Percentiles rank a stretch among this genome's conserved stretches.
These are phyloP conservation scores for Moxostoma hubbsi DNA, from an alignment of 2,797 vertebrate genomes.

Conservation along the genomic window DNA sequence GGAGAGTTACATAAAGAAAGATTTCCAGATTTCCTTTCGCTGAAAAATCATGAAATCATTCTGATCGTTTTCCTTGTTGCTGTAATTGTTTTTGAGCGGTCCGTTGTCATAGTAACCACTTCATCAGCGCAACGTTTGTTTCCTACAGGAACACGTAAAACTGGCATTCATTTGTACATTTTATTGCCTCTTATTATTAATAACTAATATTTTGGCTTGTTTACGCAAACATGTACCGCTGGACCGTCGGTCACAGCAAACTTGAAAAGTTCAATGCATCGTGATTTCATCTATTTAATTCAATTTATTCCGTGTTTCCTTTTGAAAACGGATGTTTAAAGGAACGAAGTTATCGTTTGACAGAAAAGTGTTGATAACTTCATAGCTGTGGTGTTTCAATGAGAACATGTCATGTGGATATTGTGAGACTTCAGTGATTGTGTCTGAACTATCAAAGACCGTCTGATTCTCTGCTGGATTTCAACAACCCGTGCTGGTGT, in stretches of 20 bases:
- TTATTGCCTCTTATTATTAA: neutral
- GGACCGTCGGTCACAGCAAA: slow-evolving; percentile 9
- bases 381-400: neutral
- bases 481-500: neutral
- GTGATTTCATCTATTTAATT: too few species aligned
- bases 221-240: neutral
- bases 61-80: neutral
- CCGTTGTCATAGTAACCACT: too few species aligned
- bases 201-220: neutral
- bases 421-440: neutral
- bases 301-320: too few species aligned
- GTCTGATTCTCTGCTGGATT: slow-evolving; percentile 4
- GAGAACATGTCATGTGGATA: too few species aligned
- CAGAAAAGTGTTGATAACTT: neutral
- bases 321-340: too few species aligned
- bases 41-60: neutral
- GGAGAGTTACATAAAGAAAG: neutral
- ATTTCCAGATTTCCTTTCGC: neutral
- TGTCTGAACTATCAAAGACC: neutral
- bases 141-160: neutral
- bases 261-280: slow-evolving; percentile 3
- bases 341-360: too few species aligned
- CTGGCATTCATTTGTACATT: neutral
- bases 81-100: neutral
- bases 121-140: neutral